Conservation (phyloP, 2,797 vertebrate genomes). For the Mormyrus proboscirostris region DNA sequence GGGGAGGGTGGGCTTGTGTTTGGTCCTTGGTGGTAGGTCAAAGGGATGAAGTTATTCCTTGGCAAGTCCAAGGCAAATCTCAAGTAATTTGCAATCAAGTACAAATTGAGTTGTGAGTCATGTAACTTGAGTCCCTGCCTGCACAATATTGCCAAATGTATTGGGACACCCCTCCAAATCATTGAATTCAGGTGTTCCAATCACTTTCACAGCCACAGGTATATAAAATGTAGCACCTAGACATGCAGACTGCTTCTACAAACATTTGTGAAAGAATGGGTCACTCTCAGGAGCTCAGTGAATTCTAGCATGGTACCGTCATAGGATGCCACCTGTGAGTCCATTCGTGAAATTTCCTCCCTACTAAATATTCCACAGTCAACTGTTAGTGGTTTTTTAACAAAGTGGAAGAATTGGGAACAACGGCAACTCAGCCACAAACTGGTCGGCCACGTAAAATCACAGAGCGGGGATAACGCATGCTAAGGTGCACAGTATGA, state of each 20-base stretch:
- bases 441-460: no score
- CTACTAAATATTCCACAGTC: no score
- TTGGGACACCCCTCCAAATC: background rate
- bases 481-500: no score
- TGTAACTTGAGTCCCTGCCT: background rate
- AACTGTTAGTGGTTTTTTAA: no score
- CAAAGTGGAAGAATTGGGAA: no score
- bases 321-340: background rate
- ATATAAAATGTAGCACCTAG: background rate
- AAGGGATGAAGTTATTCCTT: background rate
- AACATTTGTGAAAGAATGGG: background rate
- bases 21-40: background rate
- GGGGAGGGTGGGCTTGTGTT: background rate
- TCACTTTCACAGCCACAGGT: background rate
- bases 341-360: no score
- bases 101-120: background rate
- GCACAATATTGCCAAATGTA: background rate
- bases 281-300: background rate
- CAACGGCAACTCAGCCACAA: no score
- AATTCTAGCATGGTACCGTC: background rate
- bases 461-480: no score
- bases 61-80: background rate
- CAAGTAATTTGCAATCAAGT: background rate
- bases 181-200: background rate
- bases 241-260: background rate